Conservation (phyloP, 2,113 vertebrate genomes). For the Trogon melanurus region DNA sequence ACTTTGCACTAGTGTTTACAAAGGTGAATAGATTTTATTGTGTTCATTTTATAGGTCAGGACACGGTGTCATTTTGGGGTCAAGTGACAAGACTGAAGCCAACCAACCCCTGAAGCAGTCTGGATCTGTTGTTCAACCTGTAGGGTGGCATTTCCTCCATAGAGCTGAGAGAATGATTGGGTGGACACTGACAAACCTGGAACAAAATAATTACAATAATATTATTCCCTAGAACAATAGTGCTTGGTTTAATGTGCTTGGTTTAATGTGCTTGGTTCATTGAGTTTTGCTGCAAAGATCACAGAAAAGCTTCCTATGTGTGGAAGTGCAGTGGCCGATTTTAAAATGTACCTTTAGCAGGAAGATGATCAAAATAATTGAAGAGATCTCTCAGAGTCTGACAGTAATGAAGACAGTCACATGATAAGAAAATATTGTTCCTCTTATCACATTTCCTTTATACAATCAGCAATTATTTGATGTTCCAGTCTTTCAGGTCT, state of each 20-base stretch:
- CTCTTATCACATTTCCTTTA: background rate
- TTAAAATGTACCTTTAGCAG: background rate
- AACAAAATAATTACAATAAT: background rate
- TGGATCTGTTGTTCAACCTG: background rate
- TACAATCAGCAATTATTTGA: constrained; percentile 27
- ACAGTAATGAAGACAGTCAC: background rate
- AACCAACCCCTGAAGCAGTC: background rate
- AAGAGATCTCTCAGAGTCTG: background rate
- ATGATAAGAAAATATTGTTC: constrained; percentile 8
- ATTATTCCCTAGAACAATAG: background rate
- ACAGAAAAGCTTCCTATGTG: background rate
- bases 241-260: background rate
- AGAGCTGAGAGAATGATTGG: background rate
- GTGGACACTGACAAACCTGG: background rate
- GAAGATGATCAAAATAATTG: background rate
- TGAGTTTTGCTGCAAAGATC: background rate
- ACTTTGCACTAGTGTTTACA: background rate
- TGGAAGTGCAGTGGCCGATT: background rate
- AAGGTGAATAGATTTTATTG: constrained; percentile 6
- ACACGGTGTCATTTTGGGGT: background rate
- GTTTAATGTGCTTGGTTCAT: background rate
- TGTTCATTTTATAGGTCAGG: constrained; percentile 13
- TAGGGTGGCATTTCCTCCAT: background rate
- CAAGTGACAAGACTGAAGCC: constrained; percentile 1
- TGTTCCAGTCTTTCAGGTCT: constrained; percentile 16